A percentile compares a stretch with the other conserved stretches of the same genome.
phyloP scores from a whole-genome alignment of 2,888 invertebrate genomes.

The Heteropelma amictum region DNA sequence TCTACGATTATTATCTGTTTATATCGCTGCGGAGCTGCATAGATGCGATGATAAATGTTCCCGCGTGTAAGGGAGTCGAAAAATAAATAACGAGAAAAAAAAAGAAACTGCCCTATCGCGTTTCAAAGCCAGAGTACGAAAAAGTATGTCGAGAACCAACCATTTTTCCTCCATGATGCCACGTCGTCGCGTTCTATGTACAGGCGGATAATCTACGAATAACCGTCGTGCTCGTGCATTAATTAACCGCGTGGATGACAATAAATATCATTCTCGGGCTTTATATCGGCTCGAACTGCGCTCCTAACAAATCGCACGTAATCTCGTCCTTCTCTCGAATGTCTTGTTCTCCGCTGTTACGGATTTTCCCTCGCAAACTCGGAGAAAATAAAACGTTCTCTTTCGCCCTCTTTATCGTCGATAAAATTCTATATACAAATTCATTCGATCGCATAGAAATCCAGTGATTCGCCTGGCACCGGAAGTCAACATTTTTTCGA shows the following conservation, averaged over 20 bases:
- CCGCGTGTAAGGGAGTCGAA: too few relatives aligned
- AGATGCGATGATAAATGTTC: too few relatives aligned
- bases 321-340: conserved; percentile 17
- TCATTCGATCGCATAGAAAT: too few relatives aligned
- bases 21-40: too few relatives aligned
- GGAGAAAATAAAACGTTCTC: too few relatives aligned
- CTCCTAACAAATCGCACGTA: conserved; percentile 53
- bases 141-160: background rate
- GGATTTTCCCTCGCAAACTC: too few relatives aligned
- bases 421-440: background rate
- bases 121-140: background rate
- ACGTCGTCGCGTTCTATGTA: conserved; percentile 7
- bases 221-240: conserved; percentile 54
- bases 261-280: conserved; percentile 52
- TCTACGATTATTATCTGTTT: too few relatives aligned
- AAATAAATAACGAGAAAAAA: background rate
- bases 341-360: conserved; percentile 22
- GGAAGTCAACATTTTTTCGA: too few relatives aligned
- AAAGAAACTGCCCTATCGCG: background rate
- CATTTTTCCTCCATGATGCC: background rate
- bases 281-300: conserved; percentile 36
- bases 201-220: conserved; percentile 55
- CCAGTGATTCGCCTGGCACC: too few relatives aligned
- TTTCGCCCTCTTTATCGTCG: background rate
- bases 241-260: conserved; percentile 56